A percentile compares a stretch with the other conserved stretches of the same genome.
Conservation (phyloP, 1,140 invertebrate species). For the Panagrolaimus sp. region DNA sequence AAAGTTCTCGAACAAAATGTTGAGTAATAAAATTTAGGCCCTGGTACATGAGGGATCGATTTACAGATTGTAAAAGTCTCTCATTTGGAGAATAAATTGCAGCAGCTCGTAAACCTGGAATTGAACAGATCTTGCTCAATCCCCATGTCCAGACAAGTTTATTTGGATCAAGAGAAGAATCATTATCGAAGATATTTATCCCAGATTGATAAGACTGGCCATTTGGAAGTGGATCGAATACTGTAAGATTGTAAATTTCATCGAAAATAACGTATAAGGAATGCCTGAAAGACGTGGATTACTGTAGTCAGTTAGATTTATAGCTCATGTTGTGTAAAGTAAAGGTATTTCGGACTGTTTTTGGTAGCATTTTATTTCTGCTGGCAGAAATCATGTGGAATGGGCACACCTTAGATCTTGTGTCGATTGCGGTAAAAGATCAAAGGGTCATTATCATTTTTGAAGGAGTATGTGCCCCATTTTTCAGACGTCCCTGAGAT, state of each 20-base stretch:
- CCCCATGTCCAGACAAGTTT: slow-evolving; percentile 2
- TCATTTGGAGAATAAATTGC: neutral
- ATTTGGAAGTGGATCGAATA: neutral
- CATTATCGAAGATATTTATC: neutral
- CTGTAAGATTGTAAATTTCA: slow-evolving; percentile 9
- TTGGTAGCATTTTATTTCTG: too few species aligned
- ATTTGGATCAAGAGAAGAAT: neutral
- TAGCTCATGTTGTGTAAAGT: too few species aligned
- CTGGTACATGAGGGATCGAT: slow-evolving; percentile 3
- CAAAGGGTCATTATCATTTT: too few species aligned
- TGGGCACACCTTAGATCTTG: too few species aligned
- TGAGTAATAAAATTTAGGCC: neutral
- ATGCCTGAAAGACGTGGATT: neutral
- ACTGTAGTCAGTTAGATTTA: too few species aligned
- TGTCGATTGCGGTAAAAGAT: too few species aligned
- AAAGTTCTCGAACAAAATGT: neutral
- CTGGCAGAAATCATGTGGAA: too few species aligned
- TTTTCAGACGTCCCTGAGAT: too few species aligned
- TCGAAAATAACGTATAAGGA: neutral
- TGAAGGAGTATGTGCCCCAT: too few species aligned
- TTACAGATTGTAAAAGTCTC: neutral
- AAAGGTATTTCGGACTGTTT: too few species aligned
- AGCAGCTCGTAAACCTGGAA: neutral
- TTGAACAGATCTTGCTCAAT: neutral
- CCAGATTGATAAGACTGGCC: neutral